phyloP scores from a whole-genome alignment of 2,797 vertebrate genomes.

The Novumbra hubbsi region DNA sequence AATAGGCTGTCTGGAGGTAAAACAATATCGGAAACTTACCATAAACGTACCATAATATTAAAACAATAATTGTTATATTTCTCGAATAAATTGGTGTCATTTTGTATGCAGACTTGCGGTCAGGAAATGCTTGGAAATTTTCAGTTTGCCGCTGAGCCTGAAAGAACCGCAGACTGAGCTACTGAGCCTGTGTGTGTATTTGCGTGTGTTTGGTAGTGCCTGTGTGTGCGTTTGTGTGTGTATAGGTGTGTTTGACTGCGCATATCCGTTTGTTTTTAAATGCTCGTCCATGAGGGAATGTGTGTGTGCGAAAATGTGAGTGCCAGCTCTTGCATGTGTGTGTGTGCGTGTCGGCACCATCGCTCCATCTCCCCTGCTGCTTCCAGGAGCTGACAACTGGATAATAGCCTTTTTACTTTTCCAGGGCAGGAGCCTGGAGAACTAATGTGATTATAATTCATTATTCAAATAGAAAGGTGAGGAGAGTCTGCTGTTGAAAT shows the following conservation, averaged over 20 bases:
- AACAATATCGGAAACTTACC: too few relatives aligned
- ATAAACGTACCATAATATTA: constrained; percentile 3
- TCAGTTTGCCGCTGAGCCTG: constrained; percentile 66
- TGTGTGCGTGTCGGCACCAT: constrained; percentile 75
- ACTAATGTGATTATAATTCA: constrained; percentile 97
- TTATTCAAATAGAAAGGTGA: constrained; percentile 96
- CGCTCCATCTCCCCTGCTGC: constrained; percentile 77
- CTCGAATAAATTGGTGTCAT: constrained; percentile 49
- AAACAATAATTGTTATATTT: constrained; percentile 48
- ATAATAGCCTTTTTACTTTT: constrained; percentile 97
- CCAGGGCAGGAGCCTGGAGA: constrained; percentile 86
- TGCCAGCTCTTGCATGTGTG: not conserved
- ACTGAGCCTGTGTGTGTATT: not conserved
- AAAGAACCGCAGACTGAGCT: constrained; percentile 55
- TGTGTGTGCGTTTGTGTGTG: constrained; percentile 20
- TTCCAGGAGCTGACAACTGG: constrained; percentile 87
- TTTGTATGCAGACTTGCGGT: constrained; percentile 59
- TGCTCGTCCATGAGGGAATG: not conserved
- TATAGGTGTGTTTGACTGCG: constrained; percentile 52
- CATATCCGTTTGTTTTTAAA: constrained; percentile 3
- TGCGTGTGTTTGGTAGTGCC: constrained; percentile 28
- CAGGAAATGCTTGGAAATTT: constrained; percentile 69
- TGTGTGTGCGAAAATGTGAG: not conserved
- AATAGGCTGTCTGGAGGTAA: too few relatives aligned
- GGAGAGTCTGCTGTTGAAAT: constrained; percentile 73